phyloP scores from a whole-genome alignment of 2,888 invertebrate genomes.

The Tetropium fuscum region DNA sequence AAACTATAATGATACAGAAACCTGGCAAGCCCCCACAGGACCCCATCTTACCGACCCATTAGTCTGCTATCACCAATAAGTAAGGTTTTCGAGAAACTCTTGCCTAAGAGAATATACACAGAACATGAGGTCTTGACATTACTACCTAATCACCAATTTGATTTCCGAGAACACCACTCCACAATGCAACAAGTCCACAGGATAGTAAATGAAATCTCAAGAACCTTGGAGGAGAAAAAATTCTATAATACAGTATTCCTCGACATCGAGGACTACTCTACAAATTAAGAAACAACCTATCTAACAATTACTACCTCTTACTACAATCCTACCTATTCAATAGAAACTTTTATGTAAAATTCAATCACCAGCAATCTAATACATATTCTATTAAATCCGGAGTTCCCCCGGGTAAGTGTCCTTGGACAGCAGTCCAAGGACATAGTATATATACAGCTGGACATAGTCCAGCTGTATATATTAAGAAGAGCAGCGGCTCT shows the following conservation, averaged over 20 bases:
- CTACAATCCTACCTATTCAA: not conserved
- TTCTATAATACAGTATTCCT: not conserved
- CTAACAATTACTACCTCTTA: not conserved
- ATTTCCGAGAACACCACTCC: slow-evolving; percentile 12
- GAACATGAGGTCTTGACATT: not conserved
- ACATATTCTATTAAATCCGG: no score
- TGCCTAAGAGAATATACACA: not conserved
- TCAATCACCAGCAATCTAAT: slow-evolving; percentile 17
- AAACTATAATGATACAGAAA: not conserved
- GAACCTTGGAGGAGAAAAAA: not conserved
- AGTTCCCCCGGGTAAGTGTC: no score
- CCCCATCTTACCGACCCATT: no score
- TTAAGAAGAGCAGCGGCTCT: no score
- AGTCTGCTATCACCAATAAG: not conserved
- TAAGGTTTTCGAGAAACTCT: not conserved
- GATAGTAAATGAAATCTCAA: slow-evolving; percentile 12
- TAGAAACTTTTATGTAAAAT: slow-evolving; percentile 5
- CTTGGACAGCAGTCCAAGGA: no score
- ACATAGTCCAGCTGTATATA: no score
- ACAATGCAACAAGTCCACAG: slow-evolving; percentile 15
- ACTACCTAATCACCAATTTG: slow-evolving; percentile 15
- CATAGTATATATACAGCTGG: no score
- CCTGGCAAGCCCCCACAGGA: not conserved
- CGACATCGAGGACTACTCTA: not conserved
- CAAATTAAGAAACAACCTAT: not conserved